Evolutionary conservation across 2,113 vertebrate species (phyloP), one percentile per base, ranked within the genome.

Genomic region (Hystrix brachyura): DNA sequence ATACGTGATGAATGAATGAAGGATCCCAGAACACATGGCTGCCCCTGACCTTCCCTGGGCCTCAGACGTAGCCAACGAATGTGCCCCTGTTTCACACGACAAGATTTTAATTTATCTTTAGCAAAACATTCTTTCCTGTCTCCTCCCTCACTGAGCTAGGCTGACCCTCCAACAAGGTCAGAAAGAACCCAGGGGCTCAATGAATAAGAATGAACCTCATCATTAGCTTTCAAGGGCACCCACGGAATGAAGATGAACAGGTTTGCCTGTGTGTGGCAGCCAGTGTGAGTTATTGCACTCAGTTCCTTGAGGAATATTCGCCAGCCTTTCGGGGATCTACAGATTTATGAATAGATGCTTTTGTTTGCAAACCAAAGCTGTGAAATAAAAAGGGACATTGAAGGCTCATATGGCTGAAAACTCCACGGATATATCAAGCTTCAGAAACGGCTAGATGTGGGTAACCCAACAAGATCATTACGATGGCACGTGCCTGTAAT

Each of bases 61-160:
- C 51, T 80, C 71, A 53, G 29, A 65, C 25, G 65, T 87, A 79
- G 59, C 32, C 74, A 94, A 5, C 27, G 48, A 82, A 78, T 27
- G 29, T 34, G n/a, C 55, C 43, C 25, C 34, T n/a, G 6, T 85
- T 93, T 17, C 79, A 59, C 17, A 7, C 27, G 51, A 53, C 57
- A 69, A 57, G 71, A 38, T 93, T 94, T 91, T 64, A 59, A 23
- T 62, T 87, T 29, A 27, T 84, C 62, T 92, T 62, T 87, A 85
- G 82, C 55, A 94, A 83, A 93, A 91, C 12, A 72, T 48, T 59
- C 60, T 38, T 97, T 94, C 65, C 29, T 62, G 57, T 83, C 23
- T 51, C 46, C 57, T 57, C 15, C 62, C 29, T 87, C 8, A 23
- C 7, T 78, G 65, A 95, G 57, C 55, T 59, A 29, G 93, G 43